Conservation (phyloP, 2,797 vertebrate genomes). For the Spinibarbus caldwelli region DNA sequence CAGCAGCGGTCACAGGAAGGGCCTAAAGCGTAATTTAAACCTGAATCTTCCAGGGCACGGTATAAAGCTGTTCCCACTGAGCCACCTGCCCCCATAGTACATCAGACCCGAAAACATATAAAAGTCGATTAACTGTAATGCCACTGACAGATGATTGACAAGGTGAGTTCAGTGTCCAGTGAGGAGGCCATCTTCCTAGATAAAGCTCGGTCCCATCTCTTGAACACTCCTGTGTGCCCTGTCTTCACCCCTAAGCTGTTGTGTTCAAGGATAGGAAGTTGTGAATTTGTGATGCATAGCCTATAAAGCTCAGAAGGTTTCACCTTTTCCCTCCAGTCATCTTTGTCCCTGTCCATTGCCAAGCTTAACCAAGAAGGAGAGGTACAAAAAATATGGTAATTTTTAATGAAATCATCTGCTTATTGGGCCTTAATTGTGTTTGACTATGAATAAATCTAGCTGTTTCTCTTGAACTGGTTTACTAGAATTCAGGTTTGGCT, state of each 20-base stretch:
- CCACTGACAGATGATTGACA: slow-evolving; percentile 48
- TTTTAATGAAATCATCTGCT: background rate
- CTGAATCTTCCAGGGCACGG: slow-evolving; percentile 26
- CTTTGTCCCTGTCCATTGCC: background rate
- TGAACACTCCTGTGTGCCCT: slow-evolving; percentile 3
- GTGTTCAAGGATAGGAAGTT: slow-evolving; percentile 3
- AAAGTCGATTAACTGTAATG: slow-evolving; percentile 48
- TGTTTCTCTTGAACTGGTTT: background rate
- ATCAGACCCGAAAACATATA: slow-evolving; percentile 38
- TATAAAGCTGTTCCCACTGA: slow-evolving; percentile 40
- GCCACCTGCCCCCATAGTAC: slow-evolving; percentile 32
- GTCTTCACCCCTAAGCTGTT: background rate
- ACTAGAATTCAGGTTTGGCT: background rate
- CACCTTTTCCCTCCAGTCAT: background rate
- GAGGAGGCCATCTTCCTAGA: background rate
- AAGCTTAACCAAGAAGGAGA: background rate
- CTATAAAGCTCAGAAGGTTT: slow-evolving; percentile 7
- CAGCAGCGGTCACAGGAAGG: slow-evolving; percentile 32
- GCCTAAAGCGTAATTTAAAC: slow-evolving; percentile 44
- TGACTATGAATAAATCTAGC: background rate
- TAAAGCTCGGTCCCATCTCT: slow-evolving; percentile 5
- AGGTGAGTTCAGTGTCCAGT: slow-evolving; percentile 23
- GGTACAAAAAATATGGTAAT: background rate
- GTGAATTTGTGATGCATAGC: slow-evolving; percentile 19
- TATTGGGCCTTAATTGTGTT: background rate